phyloP scores from a whole-genome alignment of 2,113 vertebrate genomes.

The Cavia porcellus region DNA sequence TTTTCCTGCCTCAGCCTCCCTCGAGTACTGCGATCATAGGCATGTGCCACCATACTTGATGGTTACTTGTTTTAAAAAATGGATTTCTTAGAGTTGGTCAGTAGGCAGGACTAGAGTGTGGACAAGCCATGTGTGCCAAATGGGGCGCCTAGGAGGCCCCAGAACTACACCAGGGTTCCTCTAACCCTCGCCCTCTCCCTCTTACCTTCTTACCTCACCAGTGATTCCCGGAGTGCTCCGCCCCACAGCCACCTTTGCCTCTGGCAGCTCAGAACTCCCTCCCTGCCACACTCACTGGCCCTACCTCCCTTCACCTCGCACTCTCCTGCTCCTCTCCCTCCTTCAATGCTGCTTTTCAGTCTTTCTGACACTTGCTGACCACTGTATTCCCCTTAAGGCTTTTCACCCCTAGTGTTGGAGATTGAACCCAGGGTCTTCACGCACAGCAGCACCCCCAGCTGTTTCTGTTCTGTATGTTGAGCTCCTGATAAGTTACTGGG shows the following conservation, averaged over 20 bases:
- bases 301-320: not conserved
- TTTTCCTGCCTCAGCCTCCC: too few relatives aligned
- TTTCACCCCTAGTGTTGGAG: not conserved
- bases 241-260: not conserved
- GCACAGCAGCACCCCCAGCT: not conserved
- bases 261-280: not conserved
- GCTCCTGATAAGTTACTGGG: not conserved
- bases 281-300: rapidly evolving
- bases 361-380: not conserved
- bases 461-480: not conserved
- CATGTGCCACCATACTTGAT: too few relatives aligned
- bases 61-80: not conserved
- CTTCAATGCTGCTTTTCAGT: not conserved
- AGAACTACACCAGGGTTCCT: not conserved
- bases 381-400: not conserved
- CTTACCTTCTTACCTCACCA: not conserved
- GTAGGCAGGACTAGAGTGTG: not conserved
- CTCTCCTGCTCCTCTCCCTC: too few relatives aligned
- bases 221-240: not conserved
- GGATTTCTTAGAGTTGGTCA: not conserved
- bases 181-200: rapidly evolving
- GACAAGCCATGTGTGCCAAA: not conserved
- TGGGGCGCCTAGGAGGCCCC: not conserved
- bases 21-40: too few relatives aligned
- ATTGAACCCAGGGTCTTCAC: not conserved